These are phyloP conservation scores for Zaprionus tsacasi DNA, from an alignment of 1,140 invertebrate species.

Conservation along the genomic window DNA sequence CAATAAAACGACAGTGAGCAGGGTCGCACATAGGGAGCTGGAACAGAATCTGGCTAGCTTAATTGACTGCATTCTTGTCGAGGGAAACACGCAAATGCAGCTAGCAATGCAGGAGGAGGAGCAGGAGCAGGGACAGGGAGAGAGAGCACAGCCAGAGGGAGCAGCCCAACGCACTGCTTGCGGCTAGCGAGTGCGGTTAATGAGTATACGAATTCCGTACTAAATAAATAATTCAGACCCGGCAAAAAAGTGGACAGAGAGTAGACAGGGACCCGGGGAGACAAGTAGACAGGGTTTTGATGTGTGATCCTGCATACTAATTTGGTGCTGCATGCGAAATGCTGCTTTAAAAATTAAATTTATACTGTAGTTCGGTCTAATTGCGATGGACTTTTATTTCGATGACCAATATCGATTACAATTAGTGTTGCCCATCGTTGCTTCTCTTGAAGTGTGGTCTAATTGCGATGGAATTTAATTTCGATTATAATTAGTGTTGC, in stretches of 20 bases:
- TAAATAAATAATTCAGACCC: constrained; percentile 6
- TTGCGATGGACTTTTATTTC: no score
- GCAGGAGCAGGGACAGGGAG: not conserved
- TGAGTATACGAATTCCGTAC: constrained; percentile 1
- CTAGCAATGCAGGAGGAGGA: constrained; percentile 4
- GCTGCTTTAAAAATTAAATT: not conserved
- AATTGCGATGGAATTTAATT: no score
- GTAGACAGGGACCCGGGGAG: not conserved
- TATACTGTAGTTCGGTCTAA: no score
- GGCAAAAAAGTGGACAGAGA: not conserved
- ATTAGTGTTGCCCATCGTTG: no score
- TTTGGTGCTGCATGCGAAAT: constrained; percentile 62
- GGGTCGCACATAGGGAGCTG: constrained; percentile 6
- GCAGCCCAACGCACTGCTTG: not conserved
- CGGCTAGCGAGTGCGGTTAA: constrained; percentile 1
- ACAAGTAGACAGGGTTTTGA: not conserved
- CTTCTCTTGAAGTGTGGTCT: no score
- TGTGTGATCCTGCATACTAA: constrained; percentile 48
- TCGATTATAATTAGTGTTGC: no score
- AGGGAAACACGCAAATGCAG: not conserved
- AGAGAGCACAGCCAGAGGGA: not conserved
- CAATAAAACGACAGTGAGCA: not conserved
- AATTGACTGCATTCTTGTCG: constrained; percentile 62
- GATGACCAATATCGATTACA: no score
- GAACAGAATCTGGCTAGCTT: constrained; percentile 25